Conservation (phyloP, 2,888 invertebrate species). For the Ernsta delagoae region DNA sequence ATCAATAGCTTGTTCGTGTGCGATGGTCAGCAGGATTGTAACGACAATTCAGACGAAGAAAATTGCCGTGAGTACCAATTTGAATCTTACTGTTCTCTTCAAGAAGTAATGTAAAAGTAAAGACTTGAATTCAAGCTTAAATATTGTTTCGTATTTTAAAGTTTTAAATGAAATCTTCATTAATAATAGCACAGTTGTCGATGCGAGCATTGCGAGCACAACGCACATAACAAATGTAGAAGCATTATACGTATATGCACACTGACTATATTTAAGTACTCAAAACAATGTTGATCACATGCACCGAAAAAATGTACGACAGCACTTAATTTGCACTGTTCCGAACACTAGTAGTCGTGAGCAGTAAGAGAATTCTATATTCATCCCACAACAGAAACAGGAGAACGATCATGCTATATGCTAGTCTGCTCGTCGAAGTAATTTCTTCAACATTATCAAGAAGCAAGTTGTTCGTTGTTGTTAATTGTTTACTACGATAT, state of each 20-base stretch:
- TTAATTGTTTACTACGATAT: too few species aligned
- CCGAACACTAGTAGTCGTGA: slow-evolving; percentile 9
- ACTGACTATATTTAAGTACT: slow-evolving; percentile 11
- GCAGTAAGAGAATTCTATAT: neutral
- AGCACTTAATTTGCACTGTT: slow-evolving; percentile 28
- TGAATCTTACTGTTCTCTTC: neutral
- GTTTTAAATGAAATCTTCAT: neutral
- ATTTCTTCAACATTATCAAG: too few species aligned
- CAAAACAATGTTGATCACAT: slow-evolving; percentile 15
- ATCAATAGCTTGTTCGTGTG: slow-evolving; percentile 86
- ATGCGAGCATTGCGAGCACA: slow-evolving; percentile 27
- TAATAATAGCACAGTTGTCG: slow-evolving; percentile 17
- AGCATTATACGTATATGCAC: slow-evolving; percentile 19
- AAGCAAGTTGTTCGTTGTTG: neutral
- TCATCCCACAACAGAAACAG: neutral
- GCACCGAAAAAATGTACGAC: slow-evolving; percentile 14
- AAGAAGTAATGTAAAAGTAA: neutral
- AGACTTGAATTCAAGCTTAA: slow-evolving; percentile 10
- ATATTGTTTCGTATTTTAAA: slow-evolving; percentile 7
- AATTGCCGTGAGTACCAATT: slow-evolving; percentile 75
- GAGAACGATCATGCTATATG: neutral
- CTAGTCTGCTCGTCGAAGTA: too few species aligned
- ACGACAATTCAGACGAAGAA: slow-evolving; percentile 86
- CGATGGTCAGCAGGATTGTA: slow-evolving; percentile 85
- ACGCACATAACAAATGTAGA: slow-evolving; percentile 18